These are phyloP conservation scores for Stenopsyche tienmushanensis DNA, from an alignment of 1,140 invertebrate genomes.

Conservation along the genomic window DNA sequence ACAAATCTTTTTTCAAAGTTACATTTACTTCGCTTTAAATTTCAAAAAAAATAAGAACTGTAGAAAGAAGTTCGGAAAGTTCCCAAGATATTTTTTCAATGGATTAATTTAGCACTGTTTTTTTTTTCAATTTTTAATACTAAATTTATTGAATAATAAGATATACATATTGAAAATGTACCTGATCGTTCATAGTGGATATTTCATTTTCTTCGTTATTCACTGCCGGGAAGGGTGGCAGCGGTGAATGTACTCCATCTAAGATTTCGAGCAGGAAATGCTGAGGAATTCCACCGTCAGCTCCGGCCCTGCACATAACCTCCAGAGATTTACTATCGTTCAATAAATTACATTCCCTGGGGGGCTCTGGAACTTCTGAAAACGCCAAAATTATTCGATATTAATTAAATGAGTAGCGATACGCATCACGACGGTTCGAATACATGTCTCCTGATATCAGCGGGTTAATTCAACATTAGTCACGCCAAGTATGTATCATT, in stretches of 20 bases:
- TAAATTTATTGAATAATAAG: background rate
- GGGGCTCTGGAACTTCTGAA: constrained; percentile 63
- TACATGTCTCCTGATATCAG: too few species aligned
- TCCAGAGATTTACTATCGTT: constrained; percentile 61
- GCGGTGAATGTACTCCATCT: constrained; percentile 53
- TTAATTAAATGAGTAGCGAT: background rate
- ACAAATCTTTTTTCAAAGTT: too few species aligned
- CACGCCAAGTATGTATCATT: too few species aligned
- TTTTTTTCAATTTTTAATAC: background rate
- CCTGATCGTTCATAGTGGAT: constrained; percentile 54
- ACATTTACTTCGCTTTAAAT: too few species aligned
- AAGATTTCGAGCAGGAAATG: constrained; percentile 77
- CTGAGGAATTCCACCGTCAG: constrained; percentile 74
- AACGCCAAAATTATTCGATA: constrained; percentile 28
- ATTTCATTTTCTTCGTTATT: constrained; percentile 56
- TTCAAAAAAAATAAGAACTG: too few species aligned
- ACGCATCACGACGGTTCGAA: too few species aligned
- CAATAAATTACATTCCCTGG: constrained; percentile 61
- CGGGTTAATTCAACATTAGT: too few species aligned
- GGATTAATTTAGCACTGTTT: background rate
- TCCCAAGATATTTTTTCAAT: too few species aligned
- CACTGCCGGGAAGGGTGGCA: constrained; percentile 4
- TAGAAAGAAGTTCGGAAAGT: too few species aligned
- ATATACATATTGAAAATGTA: constrained; percentile 33
- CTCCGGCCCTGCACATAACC: constrained; percentile 69